Conservation (phyloP, 2,888 invertebrate genomes). For the Troglohyphantes excavatus region DNA sequence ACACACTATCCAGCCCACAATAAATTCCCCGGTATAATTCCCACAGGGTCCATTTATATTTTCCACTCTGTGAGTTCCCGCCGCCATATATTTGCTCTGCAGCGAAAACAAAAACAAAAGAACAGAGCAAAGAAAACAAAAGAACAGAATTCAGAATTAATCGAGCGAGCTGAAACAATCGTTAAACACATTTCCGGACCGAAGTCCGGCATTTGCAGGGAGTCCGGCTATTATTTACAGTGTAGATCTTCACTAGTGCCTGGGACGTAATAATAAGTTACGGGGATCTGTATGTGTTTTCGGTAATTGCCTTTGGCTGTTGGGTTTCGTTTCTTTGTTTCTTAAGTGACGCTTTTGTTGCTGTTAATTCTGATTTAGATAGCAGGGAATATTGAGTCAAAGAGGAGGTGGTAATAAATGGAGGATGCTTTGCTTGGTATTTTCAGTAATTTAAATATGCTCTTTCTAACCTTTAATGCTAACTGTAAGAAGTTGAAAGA, state of each 20-base stretch:
- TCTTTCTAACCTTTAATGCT: no score
- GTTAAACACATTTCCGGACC: constrained; percentile 11
- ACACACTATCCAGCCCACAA: not conserved
- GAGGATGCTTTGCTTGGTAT: no score
- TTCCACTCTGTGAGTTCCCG: not conserved
- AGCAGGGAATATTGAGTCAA: not conserved
- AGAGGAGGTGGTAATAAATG: not conserved
- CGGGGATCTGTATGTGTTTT: not conserved
- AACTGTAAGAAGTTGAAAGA: no score
- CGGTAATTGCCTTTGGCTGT: constrained; percentile 5
- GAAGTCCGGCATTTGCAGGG: not conserved
- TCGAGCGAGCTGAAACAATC: constrained; percentile 25
- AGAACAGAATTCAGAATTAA: constrained; percentile 25
- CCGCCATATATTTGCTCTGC: not conserved
- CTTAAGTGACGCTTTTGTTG: not conserved
- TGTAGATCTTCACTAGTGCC: constrained; percentile 3
- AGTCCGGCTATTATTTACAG: constrained; percentile 17
- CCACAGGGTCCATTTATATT: not conserved
- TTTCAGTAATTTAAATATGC: no score
- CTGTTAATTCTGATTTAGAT: not conserved
- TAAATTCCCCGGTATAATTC: constrained; percentile 15
- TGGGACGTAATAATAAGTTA: constrained; percentile 8
- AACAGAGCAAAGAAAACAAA: not conserved
- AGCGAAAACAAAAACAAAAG: not conserved
- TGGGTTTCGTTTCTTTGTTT: not conserved